Evolutionary conservation across 2,113 vertebrate genomes (phyloP).

Genomic region (Rhabdomys dilectus): DNA sequence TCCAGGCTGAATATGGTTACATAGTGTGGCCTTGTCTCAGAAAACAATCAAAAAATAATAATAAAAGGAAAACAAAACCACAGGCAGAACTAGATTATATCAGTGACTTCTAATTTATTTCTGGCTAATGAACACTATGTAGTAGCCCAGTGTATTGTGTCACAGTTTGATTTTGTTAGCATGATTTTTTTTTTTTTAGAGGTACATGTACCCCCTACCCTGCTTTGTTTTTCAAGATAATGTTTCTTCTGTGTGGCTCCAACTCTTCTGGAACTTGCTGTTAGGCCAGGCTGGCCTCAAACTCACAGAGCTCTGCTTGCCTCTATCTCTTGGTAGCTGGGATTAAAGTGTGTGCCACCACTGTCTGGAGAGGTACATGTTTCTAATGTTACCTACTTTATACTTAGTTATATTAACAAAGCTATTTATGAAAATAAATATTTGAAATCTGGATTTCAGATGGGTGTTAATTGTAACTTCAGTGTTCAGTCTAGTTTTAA

Average conservation of each 20-base stretch:
- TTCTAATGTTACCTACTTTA: conserved; percentile 55
- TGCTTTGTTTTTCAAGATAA: background rate
- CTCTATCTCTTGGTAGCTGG: background rate
- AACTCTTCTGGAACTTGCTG: background rate
- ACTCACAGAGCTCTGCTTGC: background rate
- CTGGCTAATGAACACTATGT: conserved; percentile 31
- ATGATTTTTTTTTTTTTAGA: conserved; percentile 65
- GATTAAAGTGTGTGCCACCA: background rate
- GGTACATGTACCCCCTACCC: no score
- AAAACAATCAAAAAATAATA: background rate
- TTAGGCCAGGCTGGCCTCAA: background rate
- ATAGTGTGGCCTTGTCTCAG: background rate
- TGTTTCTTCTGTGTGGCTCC: background rate
- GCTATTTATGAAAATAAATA: conserved; percentile 35
- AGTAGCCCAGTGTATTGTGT: background rate
- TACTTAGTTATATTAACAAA: background rate
- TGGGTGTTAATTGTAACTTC: conserved; percentile 10
- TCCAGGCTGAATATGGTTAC: background rate
- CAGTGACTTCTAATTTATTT: conserved; percentile 3
- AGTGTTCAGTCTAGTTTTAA: background rate
- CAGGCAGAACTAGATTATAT: background rate
- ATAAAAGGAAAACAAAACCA: background rate
- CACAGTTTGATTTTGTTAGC: conserved; percentile 27
- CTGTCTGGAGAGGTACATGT: background rate
- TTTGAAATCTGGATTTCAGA: conserved; percentile 47